Percentiles rank a stretch among this genome's conserved stretches.
phyloP scores from a whole-genome alignment of 2,113 vertebrate genomes.

The Noctilio leporinus region DNA sequence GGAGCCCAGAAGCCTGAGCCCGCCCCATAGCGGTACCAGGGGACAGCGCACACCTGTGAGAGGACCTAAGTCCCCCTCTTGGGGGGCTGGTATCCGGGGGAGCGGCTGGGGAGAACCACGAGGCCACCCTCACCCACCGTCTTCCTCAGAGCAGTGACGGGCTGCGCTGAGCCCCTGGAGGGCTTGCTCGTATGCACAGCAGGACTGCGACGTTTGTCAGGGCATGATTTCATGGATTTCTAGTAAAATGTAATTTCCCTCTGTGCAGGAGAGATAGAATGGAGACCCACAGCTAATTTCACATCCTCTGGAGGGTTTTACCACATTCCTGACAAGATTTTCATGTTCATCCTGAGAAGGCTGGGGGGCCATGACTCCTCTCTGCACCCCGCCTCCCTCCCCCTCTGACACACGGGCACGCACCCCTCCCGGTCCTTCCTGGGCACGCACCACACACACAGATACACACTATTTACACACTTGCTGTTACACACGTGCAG shows the following conservation, averaged over 20 bases:
- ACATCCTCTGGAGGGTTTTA: not conserved
- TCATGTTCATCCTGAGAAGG: not conserved
- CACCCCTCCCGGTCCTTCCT: not conserved
- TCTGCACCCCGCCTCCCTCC: not conserved
- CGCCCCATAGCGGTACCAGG: not conserved
- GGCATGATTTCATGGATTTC: not conserved
- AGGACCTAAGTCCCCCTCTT: not conserved
- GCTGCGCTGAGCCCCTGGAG: not conserved
- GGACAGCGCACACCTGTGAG: not conserved
- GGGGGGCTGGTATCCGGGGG: accelerated
- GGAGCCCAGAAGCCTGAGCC: not conserved
- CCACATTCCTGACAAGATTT: not conserved
- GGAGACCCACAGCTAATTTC: not conserved
- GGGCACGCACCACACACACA: not conserved
- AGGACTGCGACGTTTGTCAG: accelerated
- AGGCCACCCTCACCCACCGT: not conserved
- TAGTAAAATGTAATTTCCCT: not conserved
- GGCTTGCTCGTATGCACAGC: no score
- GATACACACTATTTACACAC: not conserved
- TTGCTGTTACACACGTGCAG: accelerated
- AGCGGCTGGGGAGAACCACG: not conserved
- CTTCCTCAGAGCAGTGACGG: not conserved
- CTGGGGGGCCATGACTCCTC: accelerated
- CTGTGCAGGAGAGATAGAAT: not conserved
- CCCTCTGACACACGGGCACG: not conserved